Conservation (phyloP, 2,797 vertebrate species). For the Galaxias olidus region DNA sequence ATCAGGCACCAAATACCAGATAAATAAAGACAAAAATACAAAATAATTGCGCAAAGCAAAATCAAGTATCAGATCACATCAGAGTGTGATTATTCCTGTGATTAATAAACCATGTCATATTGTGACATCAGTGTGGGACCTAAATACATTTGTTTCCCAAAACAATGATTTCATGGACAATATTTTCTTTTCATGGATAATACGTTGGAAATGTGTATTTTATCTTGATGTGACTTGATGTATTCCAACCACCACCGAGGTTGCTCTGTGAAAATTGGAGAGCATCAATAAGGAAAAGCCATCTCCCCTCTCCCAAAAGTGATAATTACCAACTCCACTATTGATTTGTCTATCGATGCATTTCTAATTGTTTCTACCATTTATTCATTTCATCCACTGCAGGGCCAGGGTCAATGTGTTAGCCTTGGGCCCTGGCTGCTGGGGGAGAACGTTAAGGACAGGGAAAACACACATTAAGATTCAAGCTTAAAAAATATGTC, state of each 20-base stretch:
- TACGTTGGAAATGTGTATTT: conserved; percentile 62
- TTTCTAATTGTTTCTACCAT: conserved; percentile 77
- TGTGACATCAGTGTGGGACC: too few species aligned
- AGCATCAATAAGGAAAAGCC: conserved; percentile 71
- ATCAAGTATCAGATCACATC: too few species aligned
- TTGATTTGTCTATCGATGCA: conserved; percentile 79
- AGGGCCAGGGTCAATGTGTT: conserved; percentile 57
- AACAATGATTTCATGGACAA: conserved; percentile 51
- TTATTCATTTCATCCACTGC: conserved; percentile 75
- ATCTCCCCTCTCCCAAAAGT: conserved; percentile 78
- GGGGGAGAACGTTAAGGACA: conserved; percentile 35
- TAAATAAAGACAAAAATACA: too few species aligned
- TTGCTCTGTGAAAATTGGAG: conserved; percentile 67
- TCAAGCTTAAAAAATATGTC: conserved; percentile 28
- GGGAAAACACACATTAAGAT: conserved; percentile 60
- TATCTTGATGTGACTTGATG: conserved; percentile 75
- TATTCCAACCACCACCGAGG: conserved; percentile 69
- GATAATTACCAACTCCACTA: conserved; percentile 81
- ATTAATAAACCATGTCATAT: too few species aligned
- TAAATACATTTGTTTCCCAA: conserved; percentile 16
- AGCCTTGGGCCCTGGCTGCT: conserved; percentile 71
- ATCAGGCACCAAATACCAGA: too few species aligned
- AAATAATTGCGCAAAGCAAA: too few species aligned
- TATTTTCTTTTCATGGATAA: conserved; percentile 65
- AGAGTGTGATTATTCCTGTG: conserved; percentile 17